Evolutionary conservation across 1,140 invertebrate species (phyloP), one percentile per base, ranked within the genome.

Genomic region (Choristoneura fumiferana): DNA sequence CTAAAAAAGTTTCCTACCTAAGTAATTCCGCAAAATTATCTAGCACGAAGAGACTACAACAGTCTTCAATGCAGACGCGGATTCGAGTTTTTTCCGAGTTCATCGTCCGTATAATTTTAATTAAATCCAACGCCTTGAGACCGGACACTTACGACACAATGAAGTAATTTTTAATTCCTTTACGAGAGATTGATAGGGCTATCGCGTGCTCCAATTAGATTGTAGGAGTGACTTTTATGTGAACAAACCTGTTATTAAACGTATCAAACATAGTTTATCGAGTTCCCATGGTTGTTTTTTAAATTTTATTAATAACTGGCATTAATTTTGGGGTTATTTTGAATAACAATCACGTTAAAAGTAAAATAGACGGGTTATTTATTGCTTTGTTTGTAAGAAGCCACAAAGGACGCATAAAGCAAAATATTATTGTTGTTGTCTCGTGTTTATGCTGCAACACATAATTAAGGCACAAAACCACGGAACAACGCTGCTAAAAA

Each of bases 181-280:
- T 64, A 62, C 36, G 17, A 54, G 60, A 67, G 67, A 79, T 69
- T 75, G 58, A 77, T 77, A 70, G 63, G 54, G 40, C 62, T 53
- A 69, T 75, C 62, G 70, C 76, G 70, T 79, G 76, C 55, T 65
- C 63, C 68, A 69, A 73, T 75, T 77, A 71, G 63, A 64, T 62
- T 33, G 35, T 52, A 12, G 33, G 15, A 17, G 17, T 29, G 22
- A 49, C 57, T 40, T 57, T 57, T 40, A 45, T 58, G 37, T 9
- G 40, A 45, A 49, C 39, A 8, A 35, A 14, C 10, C 4, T 13
- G 18, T 18, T 29, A 33, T 29, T 49, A 22, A 45, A 49, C 9
- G 43, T 29, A 54, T 54, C 29, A 54, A 54, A 35, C 52, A 15
- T 15, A 29, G 29, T 54, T 54, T 54, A 54, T 54, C 0, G 3